Evolutionary conservation across 2,888 invertebrate species (phyloP).

Genomic region (Nysson spinosus): DNA sequence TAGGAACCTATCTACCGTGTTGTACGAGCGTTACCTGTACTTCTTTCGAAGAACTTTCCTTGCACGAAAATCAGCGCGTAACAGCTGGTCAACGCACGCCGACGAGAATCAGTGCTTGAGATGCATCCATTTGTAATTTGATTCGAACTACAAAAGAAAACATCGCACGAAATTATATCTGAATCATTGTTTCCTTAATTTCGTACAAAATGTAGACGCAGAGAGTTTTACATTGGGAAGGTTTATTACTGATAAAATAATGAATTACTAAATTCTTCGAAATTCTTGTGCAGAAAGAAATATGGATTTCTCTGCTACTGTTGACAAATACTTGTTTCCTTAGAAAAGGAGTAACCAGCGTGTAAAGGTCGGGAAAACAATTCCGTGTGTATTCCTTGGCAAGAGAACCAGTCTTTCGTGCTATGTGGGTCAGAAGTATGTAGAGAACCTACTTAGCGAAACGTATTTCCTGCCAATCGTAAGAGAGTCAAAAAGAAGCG

Average conservation of each 20-base stretch:
- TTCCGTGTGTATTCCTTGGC: conserved; percentile 25
- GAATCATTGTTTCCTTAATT: too few relatives aligned
- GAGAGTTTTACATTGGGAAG: too few relatives aligned
- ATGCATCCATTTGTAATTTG: not conserved
- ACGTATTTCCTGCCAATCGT: conserved; percentile 25
- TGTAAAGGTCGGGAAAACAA: conserved; percentile 23
- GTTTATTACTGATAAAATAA: too few relatives aligned
- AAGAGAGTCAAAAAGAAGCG: not conserved
- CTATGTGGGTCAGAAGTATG: conserved; percentile 43
- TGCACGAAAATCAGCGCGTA: conserved; percentile 51
- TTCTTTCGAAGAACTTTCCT: conserved; percentile 31
- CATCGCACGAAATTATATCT: too few relatives aligned
- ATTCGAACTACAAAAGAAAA: not conserved
- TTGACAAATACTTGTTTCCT: not conserved
- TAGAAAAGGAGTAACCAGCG: not conserved
- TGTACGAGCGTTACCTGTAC: conserved; percentile 14
- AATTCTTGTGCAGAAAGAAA: too few relatives aligned
- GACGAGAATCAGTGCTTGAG: not conserved
- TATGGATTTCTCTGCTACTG: too few relatives aligned
- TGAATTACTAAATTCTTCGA: not conserved
- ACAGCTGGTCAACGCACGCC: not conserved
- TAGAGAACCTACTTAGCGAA: conserved; percentile 20
- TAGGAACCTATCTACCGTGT: too few relatives aligned
- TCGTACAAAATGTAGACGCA: too few relatives aligned
- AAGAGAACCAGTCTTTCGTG: conserved; percentile 31